These are phyloP conservation scores for Sarcophaga peregrina DNA, from an alignment of 1,140 invertebrate species.

Conservation along the genomic window DNA sequence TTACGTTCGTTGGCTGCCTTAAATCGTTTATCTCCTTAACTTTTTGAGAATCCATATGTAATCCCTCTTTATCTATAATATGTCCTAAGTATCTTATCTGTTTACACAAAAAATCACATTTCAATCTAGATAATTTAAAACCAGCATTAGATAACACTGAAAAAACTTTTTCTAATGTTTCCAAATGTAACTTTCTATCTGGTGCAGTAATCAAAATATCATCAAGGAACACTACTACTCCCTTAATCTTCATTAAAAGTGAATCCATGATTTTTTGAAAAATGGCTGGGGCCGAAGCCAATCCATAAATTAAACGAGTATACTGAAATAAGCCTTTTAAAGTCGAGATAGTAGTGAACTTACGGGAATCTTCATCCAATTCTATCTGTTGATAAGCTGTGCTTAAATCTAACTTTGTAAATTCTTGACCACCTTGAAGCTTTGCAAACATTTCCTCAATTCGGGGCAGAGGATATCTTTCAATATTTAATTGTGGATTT, in stretches of 20 bases:
- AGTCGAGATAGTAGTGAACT: slow-evolving; percentile 50
- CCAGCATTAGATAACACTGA: slow-evolving; percentile 51
- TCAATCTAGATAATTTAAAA: slow-evolving; percentile 49
- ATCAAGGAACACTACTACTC: slow-evolving; percentile 51
- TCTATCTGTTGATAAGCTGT: slow-evolving; percentile 45
- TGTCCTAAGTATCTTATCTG: slow-evolving; percentile 56
- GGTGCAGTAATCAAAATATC: too few species aligned
- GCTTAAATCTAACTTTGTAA: slow-evolving; percentile 27
- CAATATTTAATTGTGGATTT: slow-evolving; percentile 56
- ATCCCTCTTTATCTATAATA: slow-evolving; percentile 51
- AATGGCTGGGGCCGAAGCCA: slow-evolving; percentile 51
- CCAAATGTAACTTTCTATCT: too few species aligned
- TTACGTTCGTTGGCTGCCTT: slow-evolving; percentile 49
- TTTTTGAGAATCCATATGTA: slow-evolving; percentile 51
- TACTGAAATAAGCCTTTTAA: slow-evolving; percentile 46
- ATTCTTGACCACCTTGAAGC: not conserved
- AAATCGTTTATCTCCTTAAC: slow-evolving; percentile 50
- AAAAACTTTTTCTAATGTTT: too few species aligned
- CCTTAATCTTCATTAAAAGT: slow-evolving; percentile 48
- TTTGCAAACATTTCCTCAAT: not conserved
- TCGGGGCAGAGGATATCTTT: slow-evolving; percentile 43
- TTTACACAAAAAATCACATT: slow-evolving; percentile 49
- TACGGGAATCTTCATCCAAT: slow-evolving; percentile 43
- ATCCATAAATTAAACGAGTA: slow-evolving; percentile 48
- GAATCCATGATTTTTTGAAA: slow-evolving; percentile 57